phyloP scores from a whole-genome alignment of 2,113 vertebrate species.

The Leucosticte australis region DNA sequence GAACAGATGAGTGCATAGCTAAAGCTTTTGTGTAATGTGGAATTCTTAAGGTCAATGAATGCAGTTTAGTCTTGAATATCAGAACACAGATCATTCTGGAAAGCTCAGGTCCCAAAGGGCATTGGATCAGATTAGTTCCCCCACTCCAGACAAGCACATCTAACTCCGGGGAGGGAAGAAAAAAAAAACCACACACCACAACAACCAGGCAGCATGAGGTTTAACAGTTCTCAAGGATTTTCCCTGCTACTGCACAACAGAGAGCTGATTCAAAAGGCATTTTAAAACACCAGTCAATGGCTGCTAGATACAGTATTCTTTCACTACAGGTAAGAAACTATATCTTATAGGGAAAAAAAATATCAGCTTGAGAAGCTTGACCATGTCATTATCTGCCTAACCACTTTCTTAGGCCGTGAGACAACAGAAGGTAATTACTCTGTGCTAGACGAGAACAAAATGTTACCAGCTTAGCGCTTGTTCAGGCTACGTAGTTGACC shows the following conservation, averaged over 20 bases:
- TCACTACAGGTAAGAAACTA: background rate
- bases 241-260: background rate
- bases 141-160: background rate
- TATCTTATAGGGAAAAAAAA: background rate
- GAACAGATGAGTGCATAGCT: background rate
- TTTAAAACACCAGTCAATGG: background rate
- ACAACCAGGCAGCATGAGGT: background rate
- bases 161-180: background rate
- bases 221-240: background rate
- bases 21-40: background rate
- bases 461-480: background rate
- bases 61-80: background rate
- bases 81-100: background rate
- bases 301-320: background rate
- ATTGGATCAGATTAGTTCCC: background rate
- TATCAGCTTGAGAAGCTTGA: background rate
- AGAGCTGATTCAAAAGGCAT: background rate
- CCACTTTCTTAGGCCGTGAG: background rate
- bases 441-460: background rate
- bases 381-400: background rate
- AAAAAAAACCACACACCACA: background rate
- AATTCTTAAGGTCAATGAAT: background rate
- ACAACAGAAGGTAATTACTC: background rate
- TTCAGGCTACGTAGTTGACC: accelerated
- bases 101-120: background rate